These are phyloP conservation scores for Lepeophtheirus salmonis DNA, from an alignment of 1,140 invertebrate genomes.

Conservation along the genomic window DNA sequence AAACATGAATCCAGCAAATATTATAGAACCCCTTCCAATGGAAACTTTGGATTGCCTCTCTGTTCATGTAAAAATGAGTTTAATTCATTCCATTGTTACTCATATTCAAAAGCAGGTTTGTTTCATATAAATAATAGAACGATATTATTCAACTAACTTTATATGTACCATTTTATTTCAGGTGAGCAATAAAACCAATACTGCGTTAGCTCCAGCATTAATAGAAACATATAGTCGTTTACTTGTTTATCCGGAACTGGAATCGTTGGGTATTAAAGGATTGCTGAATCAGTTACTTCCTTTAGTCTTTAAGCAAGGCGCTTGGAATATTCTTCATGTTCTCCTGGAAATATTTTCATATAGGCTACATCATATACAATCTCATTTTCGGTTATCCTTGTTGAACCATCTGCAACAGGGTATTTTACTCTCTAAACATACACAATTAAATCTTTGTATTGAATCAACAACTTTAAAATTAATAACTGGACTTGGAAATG, in stretches of 20 bases:
- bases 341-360: slow-evolving; percentile 91
- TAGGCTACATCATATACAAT: slow-evolving; percentile 82
- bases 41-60: slow-evolving; percentile 82
- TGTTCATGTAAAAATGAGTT: slow-evolving; percentile 88
- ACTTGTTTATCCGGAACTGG: slow-evolving; percentile 87
- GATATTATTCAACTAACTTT: too few species aligned
- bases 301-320: slow-evolving; percentile 49
- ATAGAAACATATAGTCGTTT: slow-evolving; percentile 85
- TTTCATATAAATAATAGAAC: too few species aligned
- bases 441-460: background rate
- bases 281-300: slow-evolving; percentile 58
- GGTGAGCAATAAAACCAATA: slow-evolving; percentile 59
- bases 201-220: slow-evolving; percentile 65
- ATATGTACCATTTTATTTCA: too few species aligned
- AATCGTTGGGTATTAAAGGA: slow-evolving; percentile 86
- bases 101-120: slow-evolving; percentile 68
- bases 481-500: slow-evolving; percentile 72
- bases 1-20: too few species aligned
- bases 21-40: slow-evolving; percentile 75
- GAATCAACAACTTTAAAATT: slow-evolving; percentile 49
- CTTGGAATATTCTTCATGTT: slow-evolving; percentile 83
- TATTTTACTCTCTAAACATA: background rate
- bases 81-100: slow-evolving; percentile 82
- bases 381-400: slow-evolving; percentile 77
- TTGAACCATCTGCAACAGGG: slow-evolving; percentile 53